Conservation (phyloP, 2,797 vertebrate genomes). For the Heteromormyrus szaboi region DNA sequence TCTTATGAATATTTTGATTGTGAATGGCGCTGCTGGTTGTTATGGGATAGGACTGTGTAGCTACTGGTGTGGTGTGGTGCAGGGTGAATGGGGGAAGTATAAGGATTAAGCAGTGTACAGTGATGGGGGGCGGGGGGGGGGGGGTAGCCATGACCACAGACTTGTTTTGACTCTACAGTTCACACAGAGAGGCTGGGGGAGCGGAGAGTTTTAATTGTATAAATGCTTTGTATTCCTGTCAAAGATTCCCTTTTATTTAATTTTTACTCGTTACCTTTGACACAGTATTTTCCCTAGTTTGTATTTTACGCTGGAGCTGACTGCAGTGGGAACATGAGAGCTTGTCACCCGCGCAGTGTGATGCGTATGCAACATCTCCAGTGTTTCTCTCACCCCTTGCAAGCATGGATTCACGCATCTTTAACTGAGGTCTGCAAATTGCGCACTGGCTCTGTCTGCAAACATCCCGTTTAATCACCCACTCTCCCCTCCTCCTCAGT, state of each 20-base stretch:
- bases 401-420: background rate
- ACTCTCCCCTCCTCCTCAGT: background rate
- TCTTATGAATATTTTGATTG: background rate
- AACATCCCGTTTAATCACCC: background rate
- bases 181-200: background rate
- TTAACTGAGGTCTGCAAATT: background rate
- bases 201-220: slow-evolving; percentile 2
- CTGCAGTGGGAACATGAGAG: background rate
- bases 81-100: background rate
- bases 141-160: background rate
- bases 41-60: background rate
- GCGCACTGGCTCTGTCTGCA: background rate
- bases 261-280: slow-evolving; percentile 9
- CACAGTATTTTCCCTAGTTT: background rate
- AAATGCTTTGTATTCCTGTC: background rate
- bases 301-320: background rate
- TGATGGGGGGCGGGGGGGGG: background rate
- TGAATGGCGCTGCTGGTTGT: background rate
- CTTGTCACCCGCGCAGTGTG: background rate
- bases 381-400: background rate
- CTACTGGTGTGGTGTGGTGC: background rate
- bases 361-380: background rate
- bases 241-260: slow-evolving; percentile 14
- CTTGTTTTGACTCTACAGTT: background rate
- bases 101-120: background rate